Percentiles rank a stretch among this genome's conserved stretches.
Evolutionary conservation across 2,888 invertebrate species (phyloP).

Genomic region (Megamerina dolium): DNA sequence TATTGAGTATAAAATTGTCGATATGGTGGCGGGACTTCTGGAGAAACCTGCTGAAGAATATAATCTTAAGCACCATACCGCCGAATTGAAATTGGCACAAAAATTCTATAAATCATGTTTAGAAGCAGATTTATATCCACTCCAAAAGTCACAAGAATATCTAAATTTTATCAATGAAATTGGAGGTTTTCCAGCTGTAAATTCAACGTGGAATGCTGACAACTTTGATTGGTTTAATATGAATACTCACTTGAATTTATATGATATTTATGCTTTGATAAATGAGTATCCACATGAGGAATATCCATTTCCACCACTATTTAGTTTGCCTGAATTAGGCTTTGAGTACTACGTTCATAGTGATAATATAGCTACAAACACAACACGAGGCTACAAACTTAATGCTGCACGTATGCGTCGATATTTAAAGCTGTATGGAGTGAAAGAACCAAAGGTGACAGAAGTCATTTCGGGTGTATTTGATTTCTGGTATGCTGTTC

Average conservation of each 20-base stretch:
- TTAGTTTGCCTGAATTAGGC: slow-evolving; percentile 37
- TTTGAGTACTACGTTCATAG: slow-evolving; percentile 35
- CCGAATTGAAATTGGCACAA: slow-evolving; percentile 33
- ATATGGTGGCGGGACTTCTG: slow-evolving; percentile 25
- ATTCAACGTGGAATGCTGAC: slow-evolving; percentile 28
- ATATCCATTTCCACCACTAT: slow-evolving; percentile 38
- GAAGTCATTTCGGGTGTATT: slow-evolving; percentile 31
- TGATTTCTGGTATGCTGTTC: slow-evolving; percentile 31
- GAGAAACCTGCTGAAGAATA: slow-evolving; percentile 8
- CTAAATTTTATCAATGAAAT: slow-evolving; percentile 33
- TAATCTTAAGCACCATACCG: slow-evolving; percentile 13
- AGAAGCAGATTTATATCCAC: slow-evolving; percentile 31
- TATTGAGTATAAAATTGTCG: slow-evolving; percentile 28
- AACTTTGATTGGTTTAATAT: slow-evolving; percentile 44
- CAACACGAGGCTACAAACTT: slow-evolving; percentile 32
- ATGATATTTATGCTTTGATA: slow-evolving; percentile 27
- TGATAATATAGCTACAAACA: slow-evolving; percentile 36
- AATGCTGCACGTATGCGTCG: slow-evolving; percentile 36
- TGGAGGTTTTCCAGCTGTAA: slow-evolving; percentile 44
- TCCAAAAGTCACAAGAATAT: slow-evolving; percentile 33
- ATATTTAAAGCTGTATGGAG: slow-evolving; percentile 30
- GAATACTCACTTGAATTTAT: slow-evolving; percentile 40
- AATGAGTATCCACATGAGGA: slow-evolving; percentile 26
- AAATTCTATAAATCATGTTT: slow-evolving; percentile 34
- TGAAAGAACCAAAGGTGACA: slow-evolving; percentile 24